Conservation (phyloP, 2,113 vertebrate species). For the Eubucco bourcierii region DNA sequence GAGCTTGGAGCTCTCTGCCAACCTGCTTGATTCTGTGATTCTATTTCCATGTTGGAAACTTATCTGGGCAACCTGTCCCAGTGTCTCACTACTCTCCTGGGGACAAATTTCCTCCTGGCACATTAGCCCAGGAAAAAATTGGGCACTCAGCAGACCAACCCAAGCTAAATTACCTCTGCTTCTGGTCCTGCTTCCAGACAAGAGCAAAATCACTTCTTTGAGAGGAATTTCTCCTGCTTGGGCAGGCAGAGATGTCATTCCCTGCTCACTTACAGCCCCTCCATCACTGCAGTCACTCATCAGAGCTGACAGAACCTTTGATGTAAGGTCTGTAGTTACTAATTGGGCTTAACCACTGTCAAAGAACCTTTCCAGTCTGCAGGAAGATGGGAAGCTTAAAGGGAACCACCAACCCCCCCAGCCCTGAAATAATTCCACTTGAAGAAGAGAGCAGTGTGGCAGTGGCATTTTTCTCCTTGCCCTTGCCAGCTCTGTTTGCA, state of each 20-base stretch:
- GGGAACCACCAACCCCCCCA: background rate
- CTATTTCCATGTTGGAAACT: no score
- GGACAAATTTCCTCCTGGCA: no score
- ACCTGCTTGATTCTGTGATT: no score
- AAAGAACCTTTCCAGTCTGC: background rate
- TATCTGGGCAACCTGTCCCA: no score
- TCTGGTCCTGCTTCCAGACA: background rate
- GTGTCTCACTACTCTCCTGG: no score
- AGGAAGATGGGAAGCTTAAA: background rate
- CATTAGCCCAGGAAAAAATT: rapidly evolving
- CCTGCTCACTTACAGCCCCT: rapidly evolving
- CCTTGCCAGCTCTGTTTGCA: background rate
- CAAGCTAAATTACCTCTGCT: background rate
- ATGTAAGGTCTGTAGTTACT: background rate
- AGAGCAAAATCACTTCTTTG: rapidly evolving
- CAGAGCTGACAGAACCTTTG: background rate
- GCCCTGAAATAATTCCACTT: background rate
- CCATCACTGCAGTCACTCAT: background rate
- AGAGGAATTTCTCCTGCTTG: rapidly evolving
- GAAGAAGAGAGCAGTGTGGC: background rate
- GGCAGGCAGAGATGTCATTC: background rate
- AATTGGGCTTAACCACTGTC: background rate
- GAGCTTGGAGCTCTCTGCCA: no score
- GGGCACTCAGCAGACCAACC: background rate
- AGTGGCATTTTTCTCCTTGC: background rate